Evolutionary conservation across 1,140 invertebrate genomes (phyloP).

Genomic region (Drosophila subpulchrella): DNA sequence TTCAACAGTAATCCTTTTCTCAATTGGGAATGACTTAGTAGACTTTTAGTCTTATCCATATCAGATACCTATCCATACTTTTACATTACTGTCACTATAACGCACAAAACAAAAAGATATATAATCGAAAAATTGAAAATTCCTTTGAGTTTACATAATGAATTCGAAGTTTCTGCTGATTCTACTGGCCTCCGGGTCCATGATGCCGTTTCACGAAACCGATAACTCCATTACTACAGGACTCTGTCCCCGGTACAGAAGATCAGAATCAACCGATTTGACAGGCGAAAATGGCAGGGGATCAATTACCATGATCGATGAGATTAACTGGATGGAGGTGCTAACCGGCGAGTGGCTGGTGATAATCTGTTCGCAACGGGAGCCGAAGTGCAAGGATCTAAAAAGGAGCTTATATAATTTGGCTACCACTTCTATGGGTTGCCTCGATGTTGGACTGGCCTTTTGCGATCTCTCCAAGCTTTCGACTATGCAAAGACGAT

Average conservation of each 20-base stretch:
- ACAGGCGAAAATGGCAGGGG: not conserved
- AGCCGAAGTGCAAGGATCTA: not conserved
- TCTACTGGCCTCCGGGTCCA: not conserved
- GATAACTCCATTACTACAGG: not conserved
- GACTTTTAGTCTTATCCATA: too few relatives aligned
- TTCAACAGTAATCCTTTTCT: too few relatives aligned
- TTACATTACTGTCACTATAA: not conserved
- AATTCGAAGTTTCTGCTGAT: not conserved
- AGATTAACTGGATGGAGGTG: not conserved
- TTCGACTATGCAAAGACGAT: not conserved
- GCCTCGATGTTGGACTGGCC: not conserved
- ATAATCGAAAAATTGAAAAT: not conserved
- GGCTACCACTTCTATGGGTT: not conserved
- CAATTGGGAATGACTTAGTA: too few relatives aligned
- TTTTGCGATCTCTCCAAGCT: conserved; percentile 1
- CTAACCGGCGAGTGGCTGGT: conserved; percentile 16
- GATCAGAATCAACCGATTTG: too few relatives aligned
- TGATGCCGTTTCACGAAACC: not conserved
- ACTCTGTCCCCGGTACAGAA: not conserved
- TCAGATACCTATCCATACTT: too few relatives aligned
- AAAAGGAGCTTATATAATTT: not conserved
- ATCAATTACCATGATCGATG: not conserved
- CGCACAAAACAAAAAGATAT: not conserved
- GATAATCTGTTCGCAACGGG: not conserved
- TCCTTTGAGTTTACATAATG: not conserved